These are phyloP conservation scores for Automeris io DNA, from an alignment of 2,888 invertebrate species.

Conservation along the genomic window DNA sequence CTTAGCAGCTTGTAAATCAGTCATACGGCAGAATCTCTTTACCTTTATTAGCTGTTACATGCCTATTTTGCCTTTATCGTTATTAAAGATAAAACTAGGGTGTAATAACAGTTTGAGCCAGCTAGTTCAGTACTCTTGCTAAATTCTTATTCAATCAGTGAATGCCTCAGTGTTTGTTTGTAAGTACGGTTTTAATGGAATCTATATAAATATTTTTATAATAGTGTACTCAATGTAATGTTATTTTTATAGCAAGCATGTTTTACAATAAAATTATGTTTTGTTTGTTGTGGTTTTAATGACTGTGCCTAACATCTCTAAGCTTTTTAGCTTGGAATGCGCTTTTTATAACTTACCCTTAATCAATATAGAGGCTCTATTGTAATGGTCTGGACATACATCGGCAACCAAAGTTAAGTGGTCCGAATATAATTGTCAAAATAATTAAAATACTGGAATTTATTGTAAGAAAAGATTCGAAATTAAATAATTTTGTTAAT, in stretches of 20 bases:
- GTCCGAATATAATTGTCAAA: no score
- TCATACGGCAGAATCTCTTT: no score
- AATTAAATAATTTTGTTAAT: no score
- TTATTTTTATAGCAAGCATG: slow-evolving; percentile 56
- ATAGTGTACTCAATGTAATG: slow-evolving; percentile 39
- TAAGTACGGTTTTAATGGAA: slow-evolving; percentile 30
- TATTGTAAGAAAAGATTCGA: no score
- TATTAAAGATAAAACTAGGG: slow-evolving; percentile 36
- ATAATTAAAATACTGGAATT: no score
- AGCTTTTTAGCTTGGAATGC: slow-evolving; percentile 7
- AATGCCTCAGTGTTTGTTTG: slow-evolving; percentile 4
- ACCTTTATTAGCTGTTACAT: slow-evolving; percentile 7
- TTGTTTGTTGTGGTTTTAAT: slow-evolving; percentile 74
- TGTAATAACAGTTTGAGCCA: slow-evolving; percentile 16
- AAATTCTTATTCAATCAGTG: no score
- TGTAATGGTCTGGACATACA: no score
- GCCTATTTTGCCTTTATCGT: slow-evolving; percentile 38
- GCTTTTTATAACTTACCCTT: slow-evolving; percentile 7
- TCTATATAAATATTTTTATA: slow-evolving; percentile 43
- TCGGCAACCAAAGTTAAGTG: no score
- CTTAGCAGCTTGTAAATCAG: no score
- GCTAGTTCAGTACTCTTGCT: no score
- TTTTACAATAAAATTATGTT: slow-evolving; percentile 66
- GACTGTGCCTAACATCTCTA: slow-evolving; percentile 50
- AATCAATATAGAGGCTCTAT: no score